Evolutionary conservation across 2,797 vertebrate species (phyloP), one percentile per base, ranked within the genome.

Genomic region (Tympanoctomys barrerae): DNA sequence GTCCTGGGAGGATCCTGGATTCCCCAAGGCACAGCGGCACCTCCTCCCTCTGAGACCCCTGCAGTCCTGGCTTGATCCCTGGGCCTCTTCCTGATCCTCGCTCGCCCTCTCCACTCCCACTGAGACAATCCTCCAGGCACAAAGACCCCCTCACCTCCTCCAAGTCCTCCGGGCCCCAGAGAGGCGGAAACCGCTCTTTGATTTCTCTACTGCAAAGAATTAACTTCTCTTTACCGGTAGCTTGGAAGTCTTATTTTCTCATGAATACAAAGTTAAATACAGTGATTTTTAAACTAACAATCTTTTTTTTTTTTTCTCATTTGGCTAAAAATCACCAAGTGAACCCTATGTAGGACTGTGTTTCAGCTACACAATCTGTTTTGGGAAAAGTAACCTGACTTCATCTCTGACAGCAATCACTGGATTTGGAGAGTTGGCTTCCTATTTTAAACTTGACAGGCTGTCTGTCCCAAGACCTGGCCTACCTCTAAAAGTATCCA

Each of bases 201-300:
- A 97, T 97, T 97, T 95, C 49, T 91, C 93, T 96, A 79, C 95
- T 96, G 91, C 85, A 90, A 94, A 95, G 82, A 97, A 98, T 97
- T 96, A 90, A 87, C 96, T 95, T 96, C 93, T 91, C 95, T 96
- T 90, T 73, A 77, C 82, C 42, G 36, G 91, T 68, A 97, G 79
- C 79, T 85, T 87, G 90, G 66, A 97, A 95, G 96, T 82, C 93
- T 96, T 90, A 11, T 73, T 84, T 95, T 97, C 94, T 97, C 94
- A 91, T 78, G 85, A 94, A 95, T 88, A 87, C 79, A 82, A 90
- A 97, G 93, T 91, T 71, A 84, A 94, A 94, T 79, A 77, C 28
- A 19, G 84, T 0, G 0, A 62, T 18, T 46, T 91, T 88, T 68
- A 85, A 95, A 91, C 22, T 2, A 71, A 73, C 7, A 10, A 33